Conservation (phyloP, 2,797 vertebrate species). For the Eulemur mongoz region DNA sequence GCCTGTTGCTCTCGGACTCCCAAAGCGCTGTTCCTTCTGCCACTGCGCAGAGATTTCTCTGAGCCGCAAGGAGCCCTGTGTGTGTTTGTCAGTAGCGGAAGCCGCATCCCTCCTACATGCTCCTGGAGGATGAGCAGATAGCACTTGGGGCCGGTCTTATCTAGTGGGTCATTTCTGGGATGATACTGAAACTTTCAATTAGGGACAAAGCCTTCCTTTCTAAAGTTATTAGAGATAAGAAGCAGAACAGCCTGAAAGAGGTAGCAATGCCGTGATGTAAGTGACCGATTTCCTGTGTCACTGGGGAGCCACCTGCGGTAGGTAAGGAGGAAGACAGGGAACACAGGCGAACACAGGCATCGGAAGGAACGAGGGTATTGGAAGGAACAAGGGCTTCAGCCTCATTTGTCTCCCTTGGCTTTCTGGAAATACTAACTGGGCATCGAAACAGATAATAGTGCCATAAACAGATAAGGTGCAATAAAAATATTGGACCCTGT, state of each 20-base stretch:
- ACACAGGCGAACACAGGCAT: neutral
- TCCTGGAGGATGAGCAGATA: neutral
- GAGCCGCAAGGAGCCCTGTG: neutral
- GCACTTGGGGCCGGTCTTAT: neutral
- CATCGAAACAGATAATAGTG: neutral
- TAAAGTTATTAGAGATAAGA: neutral
- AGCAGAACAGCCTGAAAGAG: neutral
- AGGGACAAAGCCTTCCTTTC: neutral
- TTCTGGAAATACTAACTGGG: neutral
- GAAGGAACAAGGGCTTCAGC: neutral
- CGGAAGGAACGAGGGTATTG: neutral
- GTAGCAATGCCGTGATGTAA: neutral
- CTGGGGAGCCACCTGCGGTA: neutral
- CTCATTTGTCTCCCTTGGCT: neutral
- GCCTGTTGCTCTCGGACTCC: neutral
- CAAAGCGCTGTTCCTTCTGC: neutral
- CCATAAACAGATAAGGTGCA: neutral
- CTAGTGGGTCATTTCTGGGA: neutral
- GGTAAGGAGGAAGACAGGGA: neutral
- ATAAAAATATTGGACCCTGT: neutral
- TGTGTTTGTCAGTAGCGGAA: neutral
- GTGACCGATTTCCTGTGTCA: neutral
- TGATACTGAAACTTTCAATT: neutral
- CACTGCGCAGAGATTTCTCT: neutral
- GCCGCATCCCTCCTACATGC: rapidly evolving